Base-by-base conservation (phyloP, 1,140 invertebrate species). In the Batillaria attramentaria region DNA sequence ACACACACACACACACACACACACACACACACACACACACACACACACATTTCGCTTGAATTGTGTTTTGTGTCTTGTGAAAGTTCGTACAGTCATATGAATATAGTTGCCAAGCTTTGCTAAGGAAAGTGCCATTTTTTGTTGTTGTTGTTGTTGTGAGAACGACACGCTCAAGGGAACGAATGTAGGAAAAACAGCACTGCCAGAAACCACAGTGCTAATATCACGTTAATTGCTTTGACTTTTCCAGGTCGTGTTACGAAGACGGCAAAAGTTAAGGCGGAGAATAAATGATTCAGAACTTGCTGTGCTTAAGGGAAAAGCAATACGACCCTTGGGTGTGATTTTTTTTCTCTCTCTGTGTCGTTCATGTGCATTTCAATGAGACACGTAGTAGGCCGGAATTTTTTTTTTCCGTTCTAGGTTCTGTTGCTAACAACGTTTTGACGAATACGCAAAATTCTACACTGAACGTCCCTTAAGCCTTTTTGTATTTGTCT, bases 1-100 rank as follows among this genome's bases (percentile, higher is more conserved):
- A 62, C 57, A 62, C 57, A 62, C 57, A 62, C 57, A 62, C 57
- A 62, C 57, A 62, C 57, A 13, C n/a, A 62, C 57, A 13, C 31
- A 62, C 57, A 62, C 10, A 62, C 57, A 62, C 10, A 62, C 57
- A 62, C 6, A 62, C 57, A 62, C 6, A 62, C 57, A 16, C 10
- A 16, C 10, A 62, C 6, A 28, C 10, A 16, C 57, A 8, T 62
- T 62, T 28, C 57, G n/a, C n/a, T n/a, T n/a, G n/a, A n/a, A n/a
- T n/a, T n/a, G n/a, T n/a, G n/a, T n/a, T n/a, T n/a, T n/a, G n/a
- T n/a, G n/a, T n/a, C n/a, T n/a, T n/a, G n/a, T n/a, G n/a, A n/a
- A n/a, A n/a, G n/a, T n/a, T n/a, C 31, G 31, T 5, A 10, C 10
- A 62, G n/a, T 28, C 20, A 8, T 6, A 8, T n/a, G 8, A 28